phyloP scores from a whole-genome alignment of 2,797 vertebrate genomes.

The Pogoniulus pusillus region DNA sequence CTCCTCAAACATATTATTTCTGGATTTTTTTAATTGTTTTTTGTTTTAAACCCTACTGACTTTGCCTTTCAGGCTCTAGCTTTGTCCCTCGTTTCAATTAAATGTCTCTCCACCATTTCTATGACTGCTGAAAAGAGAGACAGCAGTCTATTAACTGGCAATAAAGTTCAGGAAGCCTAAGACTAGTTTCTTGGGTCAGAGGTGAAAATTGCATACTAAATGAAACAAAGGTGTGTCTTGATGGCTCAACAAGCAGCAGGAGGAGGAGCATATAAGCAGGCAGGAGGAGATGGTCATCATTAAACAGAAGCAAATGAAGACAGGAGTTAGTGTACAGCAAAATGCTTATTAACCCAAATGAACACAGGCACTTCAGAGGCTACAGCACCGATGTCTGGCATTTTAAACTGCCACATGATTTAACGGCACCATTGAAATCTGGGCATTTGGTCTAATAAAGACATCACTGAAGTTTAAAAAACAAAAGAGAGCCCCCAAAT shows the following conservation, averaged over 20 bases:
- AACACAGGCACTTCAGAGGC: conserved; percentile 52
- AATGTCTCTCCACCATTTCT: conserved; percentile 80
- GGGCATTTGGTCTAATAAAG: conserved; percentile 5
- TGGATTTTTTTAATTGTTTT: conserved; percentile 18
- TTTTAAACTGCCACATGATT: conserved; percentile 26
- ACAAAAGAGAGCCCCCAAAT: neutral
- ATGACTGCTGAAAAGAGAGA: conserved; percentile 82
- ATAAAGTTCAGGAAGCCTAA: conserved; percentile 87
- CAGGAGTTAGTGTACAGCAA: neutral
- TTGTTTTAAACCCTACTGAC: conserved; percentile 70
- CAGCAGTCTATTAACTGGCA: conserved; percentile 87
- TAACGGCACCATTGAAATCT: conserved; percentile 1
- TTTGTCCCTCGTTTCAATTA: conserved; percentile 81
- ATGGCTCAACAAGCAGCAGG: conserved; percentile 75
- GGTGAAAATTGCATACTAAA: conserved; percentile 83
- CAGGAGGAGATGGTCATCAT: conserved; percentile 64
- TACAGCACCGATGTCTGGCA: conserved; percentile 54
- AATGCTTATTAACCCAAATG: conserved; percentile 19
- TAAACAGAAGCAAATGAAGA: conserved; percentile 71
- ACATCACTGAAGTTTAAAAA: conserved; percentile 28
- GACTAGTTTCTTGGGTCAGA: conserved; percentile 85
- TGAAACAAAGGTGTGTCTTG: conserved; percentile 85
- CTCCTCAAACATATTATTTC: conserved; percentile 74
- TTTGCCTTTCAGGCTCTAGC: conserved; percentile 78
- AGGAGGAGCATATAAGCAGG: conserved; percentile 55